Evolutionary conservation across 2,113 vertebrate genomes (phyloP), one percentile per base, ranked within the genome.

Genomic region (Sebastes fasciatus): DNA sequence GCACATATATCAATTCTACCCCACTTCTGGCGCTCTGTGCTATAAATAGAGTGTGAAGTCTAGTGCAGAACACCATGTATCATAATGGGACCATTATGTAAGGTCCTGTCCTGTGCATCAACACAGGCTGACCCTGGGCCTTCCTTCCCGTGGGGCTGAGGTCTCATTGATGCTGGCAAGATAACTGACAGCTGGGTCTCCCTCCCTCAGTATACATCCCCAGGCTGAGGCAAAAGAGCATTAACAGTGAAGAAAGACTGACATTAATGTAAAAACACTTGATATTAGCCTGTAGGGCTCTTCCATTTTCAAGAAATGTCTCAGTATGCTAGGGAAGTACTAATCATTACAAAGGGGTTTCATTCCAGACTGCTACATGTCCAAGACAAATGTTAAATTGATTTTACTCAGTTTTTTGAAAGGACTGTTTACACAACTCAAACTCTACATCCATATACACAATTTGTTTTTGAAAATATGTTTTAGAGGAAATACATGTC

Each of bases 11-110:
- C 77, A 83, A 55, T 88, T 79, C 68, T 72, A 76, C 19, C 72
- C 71, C 58, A 83, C 80, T 83, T 77, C 81, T 79, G 48, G 46
- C 52, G 23, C 23, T 55, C 51, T 23, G 78, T 48, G 70, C 83
- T 93, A 91, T 77, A 89, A 88, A 91, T 89, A 93, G 82, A 73
- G 58, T 79, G 80, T 82, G 60, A 69, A 75, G 82, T 75, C 49
- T 62, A 58, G 58, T 51, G 72, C 65, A 82, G 77, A 81, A 76
- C 85, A 57, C 68, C 14, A 52, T 74, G 80, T 46, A 67, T 91
- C 84, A 88, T 89, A 84, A 89, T 74, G 75, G 71, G 79, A 70
- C 54, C 55, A 49, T 93, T 89, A 87, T 63, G 63, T 90, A 88
- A 91, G 65, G 64, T 62, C 51, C 63, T 61, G 67, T 87, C 62